Base-by-base conservation (phyloP, 2,113 vertebrate genomes). In the Psittacara wagleri region DNA sequence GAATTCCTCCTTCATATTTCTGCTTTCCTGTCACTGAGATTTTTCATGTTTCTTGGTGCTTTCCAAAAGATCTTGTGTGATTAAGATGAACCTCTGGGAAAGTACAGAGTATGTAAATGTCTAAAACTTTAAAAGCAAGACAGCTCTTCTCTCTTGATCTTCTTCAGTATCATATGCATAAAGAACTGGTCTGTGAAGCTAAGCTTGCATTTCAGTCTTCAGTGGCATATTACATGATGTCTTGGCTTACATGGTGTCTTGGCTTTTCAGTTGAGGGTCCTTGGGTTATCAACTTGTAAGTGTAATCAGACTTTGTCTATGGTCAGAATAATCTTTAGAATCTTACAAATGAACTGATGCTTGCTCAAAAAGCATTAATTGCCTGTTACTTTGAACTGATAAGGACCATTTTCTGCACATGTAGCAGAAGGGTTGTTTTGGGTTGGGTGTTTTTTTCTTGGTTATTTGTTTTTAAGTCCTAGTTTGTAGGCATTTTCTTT, bases 371-470 rank as follows among this genome's bases (percentile, higher is more conserved):
- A 73, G n/a, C 57, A 49, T 79, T 63, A 7, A 43, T 55, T 48
- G 24, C 25, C 41, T 37, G 9, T 48, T 75, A 35, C 7, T 59
- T 86, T 63, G 41, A 49, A 24, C 19, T 24, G 41, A 37, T 68
- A 10, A 51, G 17, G 67, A 19, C 2, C 59, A 0, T 39, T 82
- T 67, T 29, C 16, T 91, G 52, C 64, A 29, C 28, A 18, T 24
- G 14, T 52, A 39, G 33, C 29, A 72, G 49, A 48, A 87, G 20
- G 9, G 18, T 3, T 25, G 57, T 35, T 35, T 35, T 24, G 13
- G 7, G 1, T 1, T 39, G 11, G 3, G 5, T 17, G 41, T 35
- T 57, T 33, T 31, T 33, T 31, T 2, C 7, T 48, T 11, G 22
- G 10, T n/a, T 59, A 7, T 59, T 81, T 37, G 11, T 59, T 81